A percentile compares a stretch with the other conserved stretches of the same genome.
Evolutionary conservation across 2,797 vertebrate species (phyloP).

Genomic region (Balearica regulorum): DNA sequence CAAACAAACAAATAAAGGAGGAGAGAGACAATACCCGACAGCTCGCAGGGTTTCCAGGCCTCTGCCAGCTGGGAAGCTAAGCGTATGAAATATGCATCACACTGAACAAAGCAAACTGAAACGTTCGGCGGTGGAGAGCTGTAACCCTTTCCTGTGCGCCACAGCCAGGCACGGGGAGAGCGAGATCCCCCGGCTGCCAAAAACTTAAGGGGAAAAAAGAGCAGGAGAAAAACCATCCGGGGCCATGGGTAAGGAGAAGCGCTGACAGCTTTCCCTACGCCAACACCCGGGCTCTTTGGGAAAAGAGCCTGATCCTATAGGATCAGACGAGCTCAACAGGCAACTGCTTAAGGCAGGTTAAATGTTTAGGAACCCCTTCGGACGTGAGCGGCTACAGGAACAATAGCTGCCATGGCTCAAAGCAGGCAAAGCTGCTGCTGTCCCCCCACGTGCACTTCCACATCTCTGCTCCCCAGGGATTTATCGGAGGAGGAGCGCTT

Average conservation of each 20-base stretch:
- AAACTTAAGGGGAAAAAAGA: background rate
- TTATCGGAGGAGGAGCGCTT: rapidly evolving
- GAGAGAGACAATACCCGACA: slow-evolving; percentile 37
- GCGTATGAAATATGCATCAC: slow-evolving; percentile 58
- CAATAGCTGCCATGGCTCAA: background rate
- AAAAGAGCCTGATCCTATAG: no score
- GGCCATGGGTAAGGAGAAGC: background rate
- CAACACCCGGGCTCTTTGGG: background rate
- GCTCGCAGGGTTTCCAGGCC: slow-evolving; percentile 53
- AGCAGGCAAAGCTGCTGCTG: background rate
- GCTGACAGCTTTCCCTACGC: background rate
- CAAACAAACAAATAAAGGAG: slow-evolving; percentile 52
- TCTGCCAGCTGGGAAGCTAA: slow-evolving; percentile 66
- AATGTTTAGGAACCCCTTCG: background rate
- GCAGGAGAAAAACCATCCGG: rapidly evolving
- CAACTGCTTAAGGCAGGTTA: background rate
- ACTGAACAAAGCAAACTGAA: slow-evolving; percentile 55
- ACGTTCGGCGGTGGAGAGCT: background rate
- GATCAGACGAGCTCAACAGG: background rate
- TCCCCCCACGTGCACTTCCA: background rate
- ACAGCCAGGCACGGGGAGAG: background rate
- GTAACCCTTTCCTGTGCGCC: slow-evolving; percentile 49
- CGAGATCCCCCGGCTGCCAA: background rate
- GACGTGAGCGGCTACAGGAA: rapidly evolving
- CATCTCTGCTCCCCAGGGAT: background rate